Evolutionary conservation across 2,888 invertebrate species (phyloP).

Genomic region (Agonopterix heracliana): DNA sequence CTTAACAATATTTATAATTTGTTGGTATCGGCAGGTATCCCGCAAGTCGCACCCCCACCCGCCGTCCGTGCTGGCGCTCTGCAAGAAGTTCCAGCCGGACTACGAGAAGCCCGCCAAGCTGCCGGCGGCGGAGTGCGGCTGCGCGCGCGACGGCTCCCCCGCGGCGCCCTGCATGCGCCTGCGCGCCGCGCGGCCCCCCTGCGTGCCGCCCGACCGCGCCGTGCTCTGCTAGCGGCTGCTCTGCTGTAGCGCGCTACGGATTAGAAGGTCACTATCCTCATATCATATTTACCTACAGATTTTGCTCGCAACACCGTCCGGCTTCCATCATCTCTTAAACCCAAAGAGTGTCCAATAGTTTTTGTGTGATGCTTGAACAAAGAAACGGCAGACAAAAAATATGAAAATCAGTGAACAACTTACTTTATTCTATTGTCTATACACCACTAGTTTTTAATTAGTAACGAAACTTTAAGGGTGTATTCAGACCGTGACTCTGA

Average conservation of each 20-base stretch:
- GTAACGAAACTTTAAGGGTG: too few relatives aligned
- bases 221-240: conserved; percentile 52
- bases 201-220: conserved; percentile 34
- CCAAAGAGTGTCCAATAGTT: too few relatives aligned
- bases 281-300: too few relatives aligned
- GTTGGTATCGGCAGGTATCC: conserved; percentile 49
- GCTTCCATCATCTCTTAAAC: too few relatives aligned
- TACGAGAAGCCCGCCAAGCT: conserved; percentile 67
- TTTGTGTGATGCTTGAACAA: too few relatives aligned
- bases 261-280: not conserved
- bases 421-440: too few relatives aligned
- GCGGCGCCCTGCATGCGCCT: conserved; percentile 26
- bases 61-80: conserved; percentile 69
- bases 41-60: conserved; percentile 77
- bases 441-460: too few relatives aligned
- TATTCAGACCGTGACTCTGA: too few relatives aligned
- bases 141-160: conserved; percentile 11
- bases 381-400: too few relatives aligned
- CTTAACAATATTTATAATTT: too few relatives aligned
- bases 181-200: conserved; percentile 26
- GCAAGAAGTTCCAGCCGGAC: conserved; percentile 74
- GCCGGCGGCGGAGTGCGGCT: conserved; percentile 18
- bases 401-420: too few relatives aligned
- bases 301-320: too few relatives aligned
- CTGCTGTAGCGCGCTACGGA: conserved; percentile 16